phyloP scores from a whole-genome alignment of 92 coral and sea anemone genomes.

The Zoanthus solanderi region DNA sequence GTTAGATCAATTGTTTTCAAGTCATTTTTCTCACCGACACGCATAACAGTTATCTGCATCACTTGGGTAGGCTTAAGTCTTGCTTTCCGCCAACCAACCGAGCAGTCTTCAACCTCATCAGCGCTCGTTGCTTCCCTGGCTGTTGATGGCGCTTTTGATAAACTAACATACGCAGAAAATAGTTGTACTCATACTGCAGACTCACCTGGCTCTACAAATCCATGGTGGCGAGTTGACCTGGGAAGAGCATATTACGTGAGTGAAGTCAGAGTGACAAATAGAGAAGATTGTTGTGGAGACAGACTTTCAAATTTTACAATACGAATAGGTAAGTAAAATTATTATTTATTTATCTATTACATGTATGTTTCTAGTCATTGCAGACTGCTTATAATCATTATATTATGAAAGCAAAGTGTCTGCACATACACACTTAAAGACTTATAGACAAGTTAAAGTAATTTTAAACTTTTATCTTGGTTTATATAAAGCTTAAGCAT shows the following conservation, averaged over 20 bases:
- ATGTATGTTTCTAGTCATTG: too few relatives aligned
- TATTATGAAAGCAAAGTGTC: too few relatives aligned
- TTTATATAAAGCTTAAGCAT: too few relatives aligned
- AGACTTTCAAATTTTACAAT: constrained; percentile 12
- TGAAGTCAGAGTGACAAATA: constrained; percentile 25
- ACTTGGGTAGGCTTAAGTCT: too few relatives aligned
- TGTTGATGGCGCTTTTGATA: not conserved
- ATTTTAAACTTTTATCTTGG: too few relatives aligned
- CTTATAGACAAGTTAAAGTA: too few relatives aligned
- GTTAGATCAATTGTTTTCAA: too few relatives aligned
- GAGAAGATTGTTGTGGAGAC: constrained; percentile 37
- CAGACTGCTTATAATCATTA: too few relatives aligned
- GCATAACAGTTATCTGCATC: too few relatives aligned
- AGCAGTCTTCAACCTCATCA: not conserved
- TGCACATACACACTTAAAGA: too few relatives aligned
- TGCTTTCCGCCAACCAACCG: too few relatives aligned
- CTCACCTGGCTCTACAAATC: not conserved
- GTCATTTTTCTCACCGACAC: too few relatives aligned
- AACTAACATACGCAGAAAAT: not conserved
- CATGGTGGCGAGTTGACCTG: constrained; percentile 54
- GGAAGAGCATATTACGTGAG: constrained; percentile 27
- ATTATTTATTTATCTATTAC: not conserved
- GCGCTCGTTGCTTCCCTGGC: not conserved
- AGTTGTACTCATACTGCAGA: constrained; percentile 6
- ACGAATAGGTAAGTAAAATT: constrained; percentile 31